Percentiles rank a stretch among this genome's conserved stretches.
phyloP scores from a whole-genome alignment of 1,140 invertebrate genomes.

The Zaprionus taronus region DNA sequence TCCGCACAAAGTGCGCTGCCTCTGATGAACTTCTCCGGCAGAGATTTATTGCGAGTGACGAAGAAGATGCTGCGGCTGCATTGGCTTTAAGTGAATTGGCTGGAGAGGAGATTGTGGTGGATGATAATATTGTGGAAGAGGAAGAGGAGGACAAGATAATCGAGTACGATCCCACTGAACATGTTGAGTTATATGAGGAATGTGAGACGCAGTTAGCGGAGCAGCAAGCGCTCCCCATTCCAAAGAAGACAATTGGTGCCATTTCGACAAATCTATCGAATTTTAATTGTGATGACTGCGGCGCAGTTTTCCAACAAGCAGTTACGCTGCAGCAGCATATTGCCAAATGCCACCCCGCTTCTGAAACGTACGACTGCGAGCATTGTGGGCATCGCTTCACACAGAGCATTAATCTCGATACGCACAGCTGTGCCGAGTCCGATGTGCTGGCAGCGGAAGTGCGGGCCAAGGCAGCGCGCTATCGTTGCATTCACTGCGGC shows the following conservation, averaged over 20 bases:
- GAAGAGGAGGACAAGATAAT: conserved; percentile 30
- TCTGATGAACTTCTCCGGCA: conserved; percentile 30
- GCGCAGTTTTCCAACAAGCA: conserved; percentile 54
- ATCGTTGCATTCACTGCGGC: conserved; percentile 52
- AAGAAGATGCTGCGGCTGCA: background rate
- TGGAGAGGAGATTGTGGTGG: background rate
- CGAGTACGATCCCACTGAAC: conserved; percentile 39
- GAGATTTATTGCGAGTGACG: background rate
- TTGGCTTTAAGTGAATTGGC: background rate
- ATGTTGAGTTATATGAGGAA: conserved; percentile 26
- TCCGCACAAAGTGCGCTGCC: conserved; percentile 56
- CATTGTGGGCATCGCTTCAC: conserved; percentile 51
- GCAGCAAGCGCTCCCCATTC: too few relatives aligned
- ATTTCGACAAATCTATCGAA: background rate
- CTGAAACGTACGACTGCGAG: conserved; percentile 28
- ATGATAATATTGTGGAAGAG: background rate
- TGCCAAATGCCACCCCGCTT: conserved; percentile 31
- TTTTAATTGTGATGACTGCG: conserved; percentile 58
- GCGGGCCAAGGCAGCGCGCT: background rate
- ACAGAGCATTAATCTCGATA: conserved; percentile 8
- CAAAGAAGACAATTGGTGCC: too few relatives aligned
- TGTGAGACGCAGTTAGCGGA: background rate
- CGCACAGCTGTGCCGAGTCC: conserved; percentile 35
- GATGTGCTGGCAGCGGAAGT: background rate
- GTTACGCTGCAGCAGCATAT: conserved; percentile 52